These are phyloP conservation scores for Coranthus polyacanthus DNA, from an alignment of 2,797 vertebrate species.

Conservation along the genomic window DNA sequence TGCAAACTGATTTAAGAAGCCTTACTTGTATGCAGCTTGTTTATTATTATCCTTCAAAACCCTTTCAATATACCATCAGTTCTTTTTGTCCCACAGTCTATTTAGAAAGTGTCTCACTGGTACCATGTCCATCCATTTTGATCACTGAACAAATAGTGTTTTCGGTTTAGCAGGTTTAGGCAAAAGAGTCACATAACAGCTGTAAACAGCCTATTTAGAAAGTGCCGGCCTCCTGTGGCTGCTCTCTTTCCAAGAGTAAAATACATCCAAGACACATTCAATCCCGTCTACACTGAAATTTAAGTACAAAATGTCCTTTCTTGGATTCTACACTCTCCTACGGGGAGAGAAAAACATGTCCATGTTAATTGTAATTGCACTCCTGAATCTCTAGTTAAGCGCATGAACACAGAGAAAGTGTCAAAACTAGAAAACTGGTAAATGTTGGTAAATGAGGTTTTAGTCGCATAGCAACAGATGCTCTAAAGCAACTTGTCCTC, in stretches of 20 bases:
- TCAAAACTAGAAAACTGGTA: slow-evolving; percentile 10
- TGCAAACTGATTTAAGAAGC: too few relatives aligned
- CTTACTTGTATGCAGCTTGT: too few relatives aligned
- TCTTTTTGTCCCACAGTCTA: too few relatives aligned
- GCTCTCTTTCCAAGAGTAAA: background rate
- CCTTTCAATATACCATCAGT: too few relatives aligned
- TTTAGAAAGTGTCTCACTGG: background rate
- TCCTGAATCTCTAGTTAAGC: background rate
- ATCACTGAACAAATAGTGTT: background rate
- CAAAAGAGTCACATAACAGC: background rate
- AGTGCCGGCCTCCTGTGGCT: background rate
- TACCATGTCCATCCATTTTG: background rate
- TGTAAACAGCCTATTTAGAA: background rate
- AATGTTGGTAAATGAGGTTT: slow-evolving; percentile 25
- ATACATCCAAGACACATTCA: slow-evolving; percentile 1
- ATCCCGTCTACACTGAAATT: slow-evolving; percentile 13
- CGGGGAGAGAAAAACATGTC: slow-evolving; percentile 12
- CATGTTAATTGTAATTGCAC: slow-evolving; percentile 1
- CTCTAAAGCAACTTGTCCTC: slow-evolving; percentile 4
- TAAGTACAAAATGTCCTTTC: slow-evolving; percentile 1
- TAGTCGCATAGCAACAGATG: slow-evolving; percentile 38
- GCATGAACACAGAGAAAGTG: slow-evolving; percentile 22
- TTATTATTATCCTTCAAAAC: too few relatives aligned
- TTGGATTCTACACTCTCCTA: background rate
- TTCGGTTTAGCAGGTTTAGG: background rate